Evolutionary conservation across 2,113 vertebrate genomes (phyloP), one percentile per base, ranked within the genome.

Genomic region (Felis chaus): DNA sequence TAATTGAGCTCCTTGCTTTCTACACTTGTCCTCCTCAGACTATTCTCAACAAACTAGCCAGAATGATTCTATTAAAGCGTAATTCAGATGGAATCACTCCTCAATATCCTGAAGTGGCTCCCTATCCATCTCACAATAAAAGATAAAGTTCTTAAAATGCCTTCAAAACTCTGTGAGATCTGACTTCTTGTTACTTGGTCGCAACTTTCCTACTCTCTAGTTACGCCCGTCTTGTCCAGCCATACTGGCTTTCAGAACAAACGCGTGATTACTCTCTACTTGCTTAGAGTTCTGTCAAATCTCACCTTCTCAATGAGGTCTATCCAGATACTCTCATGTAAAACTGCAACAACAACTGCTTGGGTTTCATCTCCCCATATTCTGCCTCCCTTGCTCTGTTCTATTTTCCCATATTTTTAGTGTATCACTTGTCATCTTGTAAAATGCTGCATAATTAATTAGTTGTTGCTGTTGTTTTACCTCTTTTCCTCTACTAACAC

Each of bases 171-270:
- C 36, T 50, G 12, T 39, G 16, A 27, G 7, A 90, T 76, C 48
- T 83, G 31, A 83, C 1, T 4, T 73, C n/a, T 15, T 81, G 12
- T 83, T 29, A 39, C 69, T 63, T 33, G 87, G 73, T 93, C 19
- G 31, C 5, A 33, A 29, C 55, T 27, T 92, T 85, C 2, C 41
- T n/a, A 15, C 3, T 48, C 14, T 53, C 4, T 14, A n/a, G 27
- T 39, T 55, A 50, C 1, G 1, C 0, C 12, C 1, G 5, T 57
- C n/a, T 14, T 18, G 1, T 31, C 61, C 27, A 61, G 19, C 5
- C 10, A 76, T 12, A 2, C 0, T 73, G 29, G 4, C 21, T 78
- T 4, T 12, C 18, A 29, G 3, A 25, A 39, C 14, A 50, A 39
- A 13, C 16, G 3, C 7, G 1, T 71, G 55, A 48, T 33, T 63